Conservation (phyloP, 2,113 vertebrate species). For the Apodemus sylvaticus region DNA sequence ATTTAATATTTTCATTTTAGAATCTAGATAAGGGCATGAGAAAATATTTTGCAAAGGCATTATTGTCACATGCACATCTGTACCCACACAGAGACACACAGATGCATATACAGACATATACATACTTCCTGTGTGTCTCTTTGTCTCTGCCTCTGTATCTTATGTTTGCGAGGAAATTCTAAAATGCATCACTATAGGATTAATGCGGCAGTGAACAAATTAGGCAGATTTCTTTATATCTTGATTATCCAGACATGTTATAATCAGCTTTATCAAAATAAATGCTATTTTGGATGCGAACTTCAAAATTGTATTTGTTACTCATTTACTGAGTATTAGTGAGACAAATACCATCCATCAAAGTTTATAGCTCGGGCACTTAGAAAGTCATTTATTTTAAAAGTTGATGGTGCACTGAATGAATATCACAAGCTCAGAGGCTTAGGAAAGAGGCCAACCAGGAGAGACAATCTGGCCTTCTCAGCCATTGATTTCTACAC, state of each 20-base stretch:
- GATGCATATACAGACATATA: neutral
- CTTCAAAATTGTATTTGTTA: slow-evolving; percentile 48
- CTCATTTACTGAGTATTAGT: slow-evolving; percentile 14
- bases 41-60: neutral
- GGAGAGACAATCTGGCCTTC: slow-evolving; percentile 59
- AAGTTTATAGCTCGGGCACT: slow-evolving; percentile 38
- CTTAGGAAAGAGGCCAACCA: slow-evolving; percentile 61
- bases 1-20: neutral
- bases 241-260: neutral
- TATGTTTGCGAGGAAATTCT: neutral
- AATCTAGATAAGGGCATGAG: neutral
- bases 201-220: neutral
- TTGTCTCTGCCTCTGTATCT: neutral
- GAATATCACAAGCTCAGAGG: slow-evolving; percentile 42
- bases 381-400: slow-evolving; percentile 73
- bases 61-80: neutral
- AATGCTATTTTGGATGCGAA: slow-evolving; percentile 26
- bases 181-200: neutral
- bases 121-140: neutral
- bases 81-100: neutral
- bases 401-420: slow-evolving; percentile 50
- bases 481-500: slow-evolving; percentile 55
- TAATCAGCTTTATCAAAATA: slow-evolving; percentile 16
- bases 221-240: neutral
- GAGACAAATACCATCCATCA: neutral